Conservation (phyloP, 2,113 vertebrate species). For the Gnathonemus longibarbis region DNA sequence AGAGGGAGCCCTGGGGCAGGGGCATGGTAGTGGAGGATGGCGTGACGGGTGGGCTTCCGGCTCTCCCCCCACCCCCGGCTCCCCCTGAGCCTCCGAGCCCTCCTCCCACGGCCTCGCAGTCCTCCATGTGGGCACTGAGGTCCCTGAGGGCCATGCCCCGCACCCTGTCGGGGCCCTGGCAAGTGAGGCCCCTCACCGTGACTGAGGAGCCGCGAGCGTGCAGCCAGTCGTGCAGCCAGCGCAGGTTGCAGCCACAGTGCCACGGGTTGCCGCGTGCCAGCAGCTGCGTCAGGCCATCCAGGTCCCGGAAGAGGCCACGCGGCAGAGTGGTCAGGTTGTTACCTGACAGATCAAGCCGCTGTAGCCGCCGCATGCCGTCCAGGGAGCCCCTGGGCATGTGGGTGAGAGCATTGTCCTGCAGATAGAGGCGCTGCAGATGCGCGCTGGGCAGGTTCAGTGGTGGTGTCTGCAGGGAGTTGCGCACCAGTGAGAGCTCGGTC, state of each 20-base stretch:
- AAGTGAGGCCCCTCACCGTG: constrained; percentile 81
- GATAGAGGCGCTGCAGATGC: constrained; percentile 75
- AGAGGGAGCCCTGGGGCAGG: constrained; percentile 76
- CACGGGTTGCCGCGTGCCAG: constrained; percentile 85
- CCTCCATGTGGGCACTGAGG: constrained; percentile 74
- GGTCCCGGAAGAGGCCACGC: constrained; percentile 75
- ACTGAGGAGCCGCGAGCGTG: constrained; percentile 67
- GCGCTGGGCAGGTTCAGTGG: constrained; percentile 77
- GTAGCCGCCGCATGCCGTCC: constrained; percentile 72
- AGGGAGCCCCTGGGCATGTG: constrained; percentile 75
- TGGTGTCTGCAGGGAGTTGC: constrained; percentile 80
- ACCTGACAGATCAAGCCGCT: constrained; percentile 80
- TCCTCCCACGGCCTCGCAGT: constrained; percentile 63
- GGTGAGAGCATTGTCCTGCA: constrained; percentile 89
- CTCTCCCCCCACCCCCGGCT: constrained; percentile 37
- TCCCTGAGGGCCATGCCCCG: constrained; percentile 78
- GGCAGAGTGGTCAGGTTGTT: constrained; percentile 89
- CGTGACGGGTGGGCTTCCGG: constrained; percentile 42
- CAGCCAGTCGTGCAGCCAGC: constrained; percentile 87
- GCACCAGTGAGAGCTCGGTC: constrained; percentile 84
- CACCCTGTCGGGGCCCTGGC: constrained; percentile 77
- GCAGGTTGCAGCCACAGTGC: constrained; percentile 85
- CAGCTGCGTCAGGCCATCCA: constrained; percentile 76
- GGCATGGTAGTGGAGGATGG: constrained; percentile 63
- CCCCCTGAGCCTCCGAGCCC: constrained; percentile 47